Evolutionary conservation across 1,140 invertebrate species (phyloP).

Genomic region (Drosophila suzukii): DNA sequence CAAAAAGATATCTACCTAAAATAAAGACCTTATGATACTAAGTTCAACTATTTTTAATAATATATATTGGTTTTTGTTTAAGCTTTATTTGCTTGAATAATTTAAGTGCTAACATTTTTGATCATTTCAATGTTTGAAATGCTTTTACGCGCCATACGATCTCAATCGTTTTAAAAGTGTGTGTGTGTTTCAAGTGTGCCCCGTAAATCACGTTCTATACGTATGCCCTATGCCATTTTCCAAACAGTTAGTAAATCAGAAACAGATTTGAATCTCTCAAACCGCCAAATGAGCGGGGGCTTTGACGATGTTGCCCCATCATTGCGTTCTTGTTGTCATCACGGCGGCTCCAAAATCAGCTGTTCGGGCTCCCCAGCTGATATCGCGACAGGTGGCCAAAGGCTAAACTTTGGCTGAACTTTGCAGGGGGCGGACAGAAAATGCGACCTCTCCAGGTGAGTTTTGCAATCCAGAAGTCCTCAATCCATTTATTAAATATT

Average conservation of each 20-base stretch:
- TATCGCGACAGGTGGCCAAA: conserved; percentile 14
- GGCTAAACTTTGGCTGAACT: conserved; percentile 5
- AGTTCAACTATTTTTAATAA: no score
- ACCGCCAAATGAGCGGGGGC: not conserved
- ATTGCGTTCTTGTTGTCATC: not conserved
- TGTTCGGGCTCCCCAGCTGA: conserved; percentile 4
- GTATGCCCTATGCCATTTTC: not conserved
- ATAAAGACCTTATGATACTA: no score
- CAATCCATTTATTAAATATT: not conserved
- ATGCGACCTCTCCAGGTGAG: conserved; percentile 28
- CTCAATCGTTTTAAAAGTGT: no score
- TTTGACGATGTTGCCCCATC: conserved; percentile 12
- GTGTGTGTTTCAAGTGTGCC: not conserved
- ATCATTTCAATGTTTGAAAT: no score
- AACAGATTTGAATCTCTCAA: not conserved
- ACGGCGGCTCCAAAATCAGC: conserved; percentile 10
- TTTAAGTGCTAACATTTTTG: no score
- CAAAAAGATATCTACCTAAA: no score
- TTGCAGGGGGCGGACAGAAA: not conserved
- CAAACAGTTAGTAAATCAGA: not conserved
- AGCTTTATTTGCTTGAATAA: no score
- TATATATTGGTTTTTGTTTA: no score
- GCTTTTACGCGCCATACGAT: no score
- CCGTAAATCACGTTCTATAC: not conserved
- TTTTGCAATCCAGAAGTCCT: no score